A percentile compares a stretch with the other conserved stretches of the same genome.
Evolutionary conservation across 2,797 vertebrate genomes (phyloP).

Genomic region (Sebastiscus albofasciatus): DNA sequence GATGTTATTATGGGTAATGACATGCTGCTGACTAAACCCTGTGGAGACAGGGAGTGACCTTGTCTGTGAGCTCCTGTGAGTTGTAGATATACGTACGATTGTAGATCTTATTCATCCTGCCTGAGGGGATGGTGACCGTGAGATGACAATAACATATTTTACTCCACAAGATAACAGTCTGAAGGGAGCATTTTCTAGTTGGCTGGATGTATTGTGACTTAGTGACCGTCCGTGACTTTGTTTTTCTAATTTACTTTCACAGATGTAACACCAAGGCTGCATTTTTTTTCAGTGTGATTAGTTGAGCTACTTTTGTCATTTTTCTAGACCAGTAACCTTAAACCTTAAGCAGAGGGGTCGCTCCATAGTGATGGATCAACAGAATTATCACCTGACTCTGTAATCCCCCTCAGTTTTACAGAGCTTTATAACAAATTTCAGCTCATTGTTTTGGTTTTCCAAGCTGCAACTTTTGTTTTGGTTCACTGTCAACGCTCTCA

Average conservation of each 20-base stretch:
- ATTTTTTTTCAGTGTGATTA: not conserved
- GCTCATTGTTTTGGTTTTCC: not conserved
- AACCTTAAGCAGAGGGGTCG: too few species aligned
- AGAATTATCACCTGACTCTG: too few species aligned
- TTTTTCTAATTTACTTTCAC: not conserved
- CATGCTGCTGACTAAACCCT: slow-evolving; percentile 50
- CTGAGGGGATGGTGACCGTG: not conserved
- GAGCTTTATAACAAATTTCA: not conserved
- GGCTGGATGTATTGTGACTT: not conserved
- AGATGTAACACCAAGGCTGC: not conserved
- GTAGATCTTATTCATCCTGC: not conserved
- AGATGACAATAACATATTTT: not conserved
- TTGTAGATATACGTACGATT: not conserved
- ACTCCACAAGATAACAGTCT: not conserved
- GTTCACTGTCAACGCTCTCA: too few species aligned
- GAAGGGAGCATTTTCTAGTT: not conserved
- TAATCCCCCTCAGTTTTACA: too few species aligned
- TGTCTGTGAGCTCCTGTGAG: slow-evolving; percentile 32
- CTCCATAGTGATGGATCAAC: too few species aligned
- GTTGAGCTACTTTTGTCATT: not conserved
- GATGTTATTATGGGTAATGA: slow-evolving; percentile 76
- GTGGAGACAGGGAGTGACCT: slow-evolving; percentile 56
- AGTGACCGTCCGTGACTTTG: not conserved
- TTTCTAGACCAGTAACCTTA: not conserved
- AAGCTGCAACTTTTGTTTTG: too few species aligned